A percentile compares a stretch with the other conserved stretches of the same genome.
These are phyloP conservation scores for Hyposoter dolosus DNA, from an alignment of 2,888 invertebrate genomes.

Conservation along the genomic window DNA sequence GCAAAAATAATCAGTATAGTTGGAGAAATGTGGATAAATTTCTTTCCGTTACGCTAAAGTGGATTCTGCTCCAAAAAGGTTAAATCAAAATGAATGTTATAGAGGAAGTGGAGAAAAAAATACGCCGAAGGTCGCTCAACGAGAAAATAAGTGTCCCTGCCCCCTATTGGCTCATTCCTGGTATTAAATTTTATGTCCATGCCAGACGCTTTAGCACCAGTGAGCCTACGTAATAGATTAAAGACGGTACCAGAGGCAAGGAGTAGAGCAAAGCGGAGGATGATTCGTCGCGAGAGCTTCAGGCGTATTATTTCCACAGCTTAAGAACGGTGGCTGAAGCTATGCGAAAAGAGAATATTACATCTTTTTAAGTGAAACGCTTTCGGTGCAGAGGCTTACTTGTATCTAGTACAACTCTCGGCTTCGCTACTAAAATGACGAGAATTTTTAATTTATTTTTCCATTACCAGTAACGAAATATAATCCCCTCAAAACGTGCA, in stretches of 20 bases:
- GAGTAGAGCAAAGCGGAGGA: slow-evolving; percentile 3
- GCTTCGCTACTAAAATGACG: background rate
- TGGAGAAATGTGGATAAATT: background rate
- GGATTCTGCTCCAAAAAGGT: background rate
- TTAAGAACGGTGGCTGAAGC: slow-evolving; percentile 39
- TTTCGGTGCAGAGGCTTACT: slow-evolving; percentile 34
- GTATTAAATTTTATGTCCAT: slow-evolving; percentile 55
- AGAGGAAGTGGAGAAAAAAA: background rate
- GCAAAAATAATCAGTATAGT: background rate
- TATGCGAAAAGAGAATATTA: slow-evolving; percentile 51
- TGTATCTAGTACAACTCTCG: slow-evolving; percentile 6
- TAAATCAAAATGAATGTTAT: slow-evolving; percentile 17
- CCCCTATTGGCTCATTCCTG: slow-evolving; percentile 53
- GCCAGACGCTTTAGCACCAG: slow-evolving; percentile 37
- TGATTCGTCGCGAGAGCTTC: slow-evolving; percentile 47
- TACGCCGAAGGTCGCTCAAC: slow-evolving; percentile 20
- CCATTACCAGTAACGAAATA: slow-evolving; percentile 10
- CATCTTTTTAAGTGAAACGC: slow-evolving; percentile 52
- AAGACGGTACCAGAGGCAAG: slow-evolving; percentile 29
- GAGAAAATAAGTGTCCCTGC: slow-evolving; percentile 24
- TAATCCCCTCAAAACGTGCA: background rate
- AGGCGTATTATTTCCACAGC: slow-evolving; percentile 46
- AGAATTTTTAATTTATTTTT: slow-evolving; percentile 16
- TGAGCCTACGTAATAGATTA: slow-evolving; percentile 62
- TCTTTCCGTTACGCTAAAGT: background rate